Evolutionary conservation across 2,113 vertebrate species (phyloP).

Genomic region (Crotalus helleri): DNA sequence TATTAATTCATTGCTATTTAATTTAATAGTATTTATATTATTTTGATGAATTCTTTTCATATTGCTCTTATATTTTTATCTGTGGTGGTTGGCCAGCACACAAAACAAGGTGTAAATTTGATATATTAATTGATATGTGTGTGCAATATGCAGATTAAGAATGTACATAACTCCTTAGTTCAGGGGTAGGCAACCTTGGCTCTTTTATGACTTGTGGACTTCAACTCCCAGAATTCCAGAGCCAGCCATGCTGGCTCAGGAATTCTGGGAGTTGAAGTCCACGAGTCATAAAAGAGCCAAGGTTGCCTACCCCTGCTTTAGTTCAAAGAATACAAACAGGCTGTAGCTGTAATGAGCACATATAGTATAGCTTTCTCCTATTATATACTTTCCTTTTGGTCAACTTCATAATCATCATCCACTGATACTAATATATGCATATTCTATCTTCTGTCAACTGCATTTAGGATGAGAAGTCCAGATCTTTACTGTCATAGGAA

Average conservation of each 20-base stretch:
- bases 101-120: not conserved
- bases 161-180: not conserved
- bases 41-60: not conserved
- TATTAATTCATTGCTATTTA: not conserved
- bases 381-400: not conserved
- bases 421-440: not conserved
- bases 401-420: not conserved
- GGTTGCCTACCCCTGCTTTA: not conserved
- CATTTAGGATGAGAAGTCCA: not conserved
- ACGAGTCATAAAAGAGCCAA: no score
- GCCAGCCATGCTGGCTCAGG: no score
- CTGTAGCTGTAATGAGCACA: not conserved
- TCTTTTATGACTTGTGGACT: no score
- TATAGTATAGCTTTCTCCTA: not conserved
- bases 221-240: no score
- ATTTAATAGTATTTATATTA: not conserved
- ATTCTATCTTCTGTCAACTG: not conserved
- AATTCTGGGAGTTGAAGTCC: no score
- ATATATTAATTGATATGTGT: not conserved
- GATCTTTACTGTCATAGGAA: not conserved
- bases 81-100: not conserved
- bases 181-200: not conserved
- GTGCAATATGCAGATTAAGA: not conserved
- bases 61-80: not conserved
- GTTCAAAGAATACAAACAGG: not conserved